Evolutionary conservation across 2,797 vertebrate species (phyloP).

Genomic region (Cossypha caffra): DNA sequence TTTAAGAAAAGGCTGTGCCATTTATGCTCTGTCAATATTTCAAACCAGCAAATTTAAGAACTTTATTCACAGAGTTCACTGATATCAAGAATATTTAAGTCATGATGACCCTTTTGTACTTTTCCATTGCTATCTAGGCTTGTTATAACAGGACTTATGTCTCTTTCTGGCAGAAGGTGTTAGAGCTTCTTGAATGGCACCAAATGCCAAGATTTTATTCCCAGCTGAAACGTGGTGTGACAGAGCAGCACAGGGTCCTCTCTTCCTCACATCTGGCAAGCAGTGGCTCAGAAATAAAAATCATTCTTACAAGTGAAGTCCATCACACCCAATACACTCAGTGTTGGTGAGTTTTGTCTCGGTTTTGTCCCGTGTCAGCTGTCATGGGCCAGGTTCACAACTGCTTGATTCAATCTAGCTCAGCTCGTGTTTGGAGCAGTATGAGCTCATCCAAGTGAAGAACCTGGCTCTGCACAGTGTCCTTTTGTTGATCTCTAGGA

Average conservation of each 20-base stretch:
- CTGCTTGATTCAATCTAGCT: background rate
- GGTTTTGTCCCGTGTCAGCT: background rate
- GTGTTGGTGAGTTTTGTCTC: background rate
- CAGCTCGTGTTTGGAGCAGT: rapidly evolving
- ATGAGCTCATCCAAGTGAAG: background rate
- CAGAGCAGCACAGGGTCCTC: background rate
- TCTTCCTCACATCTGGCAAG: background rate
- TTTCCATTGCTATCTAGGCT: background rate
- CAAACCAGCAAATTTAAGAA: background rate
- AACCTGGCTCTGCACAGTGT: background rate
- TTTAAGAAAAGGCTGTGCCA: background rate
- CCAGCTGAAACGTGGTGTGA: background rate
- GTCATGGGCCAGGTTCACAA: rapidly evolving
- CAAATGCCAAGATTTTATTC: background rate
- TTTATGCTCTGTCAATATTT: background rate
- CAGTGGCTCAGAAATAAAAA: background rate
- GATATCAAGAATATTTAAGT: background rate
- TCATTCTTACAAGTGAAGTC: background rate
- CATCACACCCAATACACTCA: rapidly evolving
- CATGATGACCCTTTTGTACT: rapidly evolving
- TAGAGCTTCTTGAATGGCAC: background rate
- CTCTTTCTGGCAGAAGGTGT: background rate
- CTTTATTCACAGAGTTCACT: background rate
- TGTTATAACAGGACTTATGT: background rate
- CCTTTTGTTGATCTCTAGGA: background rate